Conservation (phyloP, 2,113 vertebrate species). For the Azemiops feae region DNA sequence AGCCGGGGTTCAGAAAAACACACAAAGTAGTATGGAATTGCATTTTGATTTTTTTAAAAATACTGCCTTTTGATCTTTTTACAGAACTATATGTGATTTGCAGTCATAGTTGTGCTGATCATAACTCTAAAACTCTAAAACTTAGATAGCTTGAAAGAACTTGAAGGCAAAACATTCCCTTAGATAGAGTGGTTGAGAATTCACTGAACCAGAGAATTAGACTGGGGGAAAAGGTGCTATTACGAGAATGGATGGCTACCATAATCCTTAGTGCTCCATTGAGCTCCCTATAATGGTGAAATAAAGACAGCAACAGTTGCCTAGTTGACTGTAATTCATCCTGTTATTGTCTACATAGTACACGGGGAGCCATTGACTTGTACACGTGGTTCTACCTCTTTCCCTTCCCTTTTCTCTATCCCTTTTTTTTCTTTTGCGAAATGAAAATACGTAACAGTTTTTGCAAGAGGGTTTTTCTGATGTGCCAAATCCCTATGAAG, state of each 20-base stretch:
- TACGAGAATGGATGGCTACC: background rate
- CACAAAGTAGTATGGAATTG: background rate
- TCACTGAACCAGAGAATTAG: background rate
- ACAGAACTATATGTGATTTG: background rate
- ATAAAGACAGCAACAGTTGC: background rate
- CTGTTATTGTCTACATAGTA: background rate
- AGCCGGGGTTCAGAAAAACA: background rate
- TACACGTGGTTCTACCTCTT: background rate
- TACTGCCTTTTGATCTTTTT: background rate
- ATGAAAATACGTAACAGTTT: background rate
- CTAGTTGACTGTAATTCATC: background rate
- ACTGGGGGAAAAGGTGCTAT: background rate
- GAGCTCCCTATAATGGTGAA: background rate
- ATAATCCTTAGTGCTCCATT: background rate
- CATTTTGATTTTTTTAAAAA: background rate
- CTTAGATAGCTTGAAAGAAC: background rate
- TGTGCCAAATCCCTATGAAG: background rate
- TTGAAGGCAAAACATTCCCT: background rate
- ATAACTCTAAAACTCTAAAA: background rate
- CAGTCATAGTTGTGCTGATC: background rate
- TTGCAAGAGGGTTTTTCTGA: background rate
- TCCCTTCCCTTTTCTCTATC: background rate
- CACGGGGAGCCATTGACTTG: background rate
- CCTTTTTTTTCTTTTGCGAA: background rate
- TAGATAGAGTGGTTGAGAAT: background rate